phyloP scores from a whole-genome alignment of 1,140 invertebrate genomes.

The Ruditapes philippinarum region DNA sequence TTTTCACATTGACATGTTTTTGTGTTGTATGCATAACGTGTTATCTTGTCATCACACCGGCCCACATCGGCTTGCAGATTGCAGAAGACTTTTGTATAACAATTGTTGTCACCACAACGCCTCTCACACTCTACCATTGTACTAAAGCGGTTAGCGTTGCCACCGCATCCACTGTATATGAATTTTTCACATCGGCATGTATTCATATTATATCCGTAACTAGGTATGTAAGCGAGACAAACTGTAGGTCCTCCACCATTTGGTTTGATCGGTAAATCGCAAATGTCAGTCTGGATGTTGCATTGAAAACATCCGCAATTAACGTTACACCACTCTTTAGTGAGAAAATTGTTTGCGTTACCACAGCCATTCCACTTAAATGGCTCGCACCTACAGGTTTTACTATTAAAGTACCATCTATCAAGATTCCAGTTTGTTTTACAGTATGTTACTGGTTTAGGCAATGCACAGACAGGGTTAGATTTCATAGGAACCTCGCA shows the following conservation, averaged over 20 bases:
- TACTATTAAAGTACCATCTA: constrained; percentile 84
- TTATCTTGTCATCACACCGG: constrained; percentile 72
- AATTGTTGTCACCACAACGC: constrained; percentile 45
- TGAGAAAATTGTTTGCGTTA: constrained; percentile 86
- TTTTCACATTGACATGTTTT: constrained; percentile 82
- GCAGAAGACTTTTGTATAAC: background rate
- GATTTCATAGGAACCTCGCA: no score
- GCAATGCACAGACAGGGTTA: background rate
- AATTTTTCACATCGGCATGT: constrained; percentile 84
- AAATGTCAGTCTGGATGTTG: no score
- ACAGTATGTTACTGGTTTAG: constrained; percentile 73
- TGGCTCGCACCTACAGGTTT: constrained; percentile 81
- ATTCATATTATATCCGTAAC: constrained; percentile 84
- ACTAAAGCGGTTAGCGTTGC: constrained; percentile 85
- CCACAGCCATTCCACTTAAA: constrained; percentile 92
- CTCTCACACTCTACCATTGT: constrained; percentile 70
- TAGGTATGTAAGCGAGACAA: constrained; percentile 30
- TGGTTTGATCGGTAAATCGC: constrained; percentile 20
- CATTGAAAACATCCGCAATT: constrained; percentile 2
- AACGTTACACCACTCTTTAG: background rate
- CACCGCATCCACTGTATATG: constrained; percentile 84
- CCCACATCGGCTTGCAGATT: no score
- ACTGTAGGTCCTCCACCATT: background rate
- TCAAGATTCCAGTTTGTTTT: constrained; percentile 66
- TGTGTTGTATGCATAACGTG: constrained; percentile 84